Base-by-base conservation (phyloP, 2,888 invertebrate genomes). In the Deilephila porcellus region DNA sequence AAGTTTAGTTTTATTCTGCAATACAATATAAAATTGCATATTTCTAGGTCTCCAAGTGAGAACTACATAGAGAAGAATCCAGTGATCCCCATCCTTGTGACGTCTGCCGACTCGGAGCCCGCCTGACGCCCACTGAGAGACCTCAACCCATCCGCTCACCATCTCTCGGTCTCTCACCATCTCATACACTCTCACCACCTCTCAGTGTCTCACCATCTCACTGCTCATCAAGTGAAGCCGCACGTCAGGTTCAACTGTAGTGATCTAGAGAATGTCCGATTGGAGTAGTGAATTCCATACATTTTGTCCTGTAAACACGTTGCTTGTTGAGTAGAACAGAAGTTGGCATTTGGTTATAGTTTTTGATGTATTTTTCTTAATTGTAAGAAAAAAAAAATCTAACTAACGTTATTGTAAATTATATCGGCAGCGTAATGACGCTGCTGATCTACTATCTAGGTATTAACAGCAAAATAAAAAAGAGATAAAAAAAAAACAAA, bases 41-140 rank as follows among this genome's bases (percentile, higher is more conserved):
- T 70, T 85, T 85, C 20, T 86, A 94, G 93, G 83, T 92, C 93
- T 53, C 91, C 91, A 72, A 94, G 92, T 80, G 90, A 90, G 45
- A 85, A 88, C 72, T 85, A 88, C 75, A 85, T 91, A 72, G 85
- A 81, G 63, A 88, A 89, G 74, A 80, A 81, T 45, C 87, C 89
- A 72, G 88, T 89, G 75, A 92, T 93, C 77, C 94, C 93, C 19
- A 94, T 94, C 79, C 85, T 94, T 74, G 93, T 94, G 85, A 94
- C 92, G 81, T 89, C 92, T 71, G 86, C 92, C 20, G 93, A 91
- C 72, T 85, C 88, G 20, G 93, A 89, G 76, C 90, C 87, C n/a
- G 90, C 88, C 74, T 93, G 91, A 93, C 88, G 76, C 3, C 77
- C 79, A 53, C 81, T 78, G 60, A 78, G 75, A 52, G 77, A 79